A percentile compares a stretch with the other conserved stretches of the same genome.
phyloP scores from a whole-genome alignment of 2,797 vertebrate genomes.

The Acipenser transmontanus region DNA sequence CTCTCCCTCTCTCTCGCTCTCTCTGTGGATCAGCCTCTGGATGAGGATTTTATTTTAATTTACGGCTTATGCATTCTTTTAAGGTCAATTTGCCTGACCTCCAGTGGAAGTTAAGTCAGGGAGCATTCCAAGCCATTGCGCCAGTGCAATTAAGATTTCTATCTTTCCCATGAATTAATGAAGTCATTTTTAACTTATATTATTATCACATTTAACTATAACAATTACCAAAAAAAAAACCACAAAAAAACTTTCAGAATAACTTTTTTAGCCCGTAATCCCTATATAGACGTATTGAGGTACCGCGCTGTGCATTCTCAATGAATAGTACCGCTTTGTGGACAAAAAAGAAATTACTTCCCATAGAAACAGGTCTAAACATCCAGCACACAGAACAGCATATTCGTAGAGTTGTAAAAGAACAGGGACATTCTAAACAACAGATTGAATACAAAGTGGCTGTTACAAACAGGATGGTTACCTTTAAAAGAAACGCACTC shows the following conservation, averaged over 20 bases:
- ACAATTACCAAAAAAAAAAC: neutral
- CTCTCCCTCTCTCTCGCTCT: too few species aligned
- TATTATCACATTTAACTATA: neutral
- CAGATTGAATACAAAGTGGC: too few species aligned
- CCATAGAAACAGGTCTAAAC: slow-evolving; percentile 32
- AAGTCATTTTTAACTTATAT: neutral
- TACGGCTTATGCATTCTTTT: slow-evolving; percentile 92
- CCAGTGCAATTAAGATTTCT: slow-evolving; percentile 13
- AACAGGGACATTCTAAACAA: too few species aligned
- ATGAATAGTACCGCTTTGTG: slow-evolving; percentile 79
- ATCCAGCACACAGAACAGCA: slow-evolving; percentile 26
- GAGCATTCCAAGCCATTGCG: slow-evolving; percentile 59
- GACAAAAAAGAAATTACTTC: slow-evolving; percentile 54
- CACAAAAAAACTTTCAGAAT: slow-evolving; percentile 27
- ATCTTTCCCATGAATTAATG: slow-evolving; percentile 10
- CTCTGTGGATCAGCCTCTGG: slow-evolving; percentile 65
- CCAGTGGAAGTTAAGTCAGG: slow-evolving; percentile 75
- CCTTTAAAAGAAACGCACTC: too few species aligned
- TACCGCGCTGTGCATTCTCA: slow-evolving; percentile 31
- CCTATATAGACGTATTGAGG: slow-evolving; percentile 12
- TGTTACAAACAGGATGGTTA: too few species aligned
- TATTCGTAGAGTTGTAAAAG: too few species aligned
- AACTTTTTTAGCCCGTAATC: slow-evolving; percentile 49
- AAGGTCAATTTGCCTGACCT: slow-evolving; percentile 89
- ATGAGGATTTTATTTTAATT: slow-evolving; percentile 86